A percentile compares a stretch with the other conserved stretches of the same genome.
phyloP scores from a whole-genome alignment of 2,888 invertebrate genomes.

The Ethmia dodecea region DNA sequence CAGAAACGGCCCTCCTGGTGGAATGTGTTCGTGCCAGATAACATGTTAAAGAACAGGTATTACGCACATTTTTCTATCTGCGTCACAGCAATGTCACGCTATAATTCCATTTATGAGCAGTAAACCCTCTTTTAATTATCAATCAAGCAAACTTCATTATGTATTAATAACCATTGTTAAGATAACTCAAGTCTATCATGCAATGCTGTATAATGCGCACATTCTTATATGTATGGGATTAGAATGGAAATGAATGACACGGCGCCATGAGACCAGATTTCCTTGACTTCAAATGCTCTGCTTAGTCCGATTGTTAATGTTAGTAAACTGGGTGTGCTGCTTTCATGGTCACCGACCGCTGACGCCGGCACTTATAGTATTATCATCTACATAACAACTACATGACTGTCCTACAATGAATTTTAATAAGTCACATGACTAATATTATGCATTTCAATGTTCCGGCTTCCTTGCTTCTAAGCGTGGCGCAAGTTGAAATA shows the following conservation, averaged over 20 bases:
- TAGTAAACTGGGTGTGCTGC: conserved; percentile 34
- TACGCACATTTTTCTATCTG: conserved; percentile 3
- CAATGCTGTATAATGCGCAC: conserved; percentile 33
- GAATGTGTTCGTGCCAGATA: conserved; percentile 91
- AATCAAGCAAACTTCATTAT: conserved; percentile 15
- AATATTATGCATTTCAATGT: conserved; percentile 3
- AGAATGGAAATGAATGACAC: conserved; percentile 45
- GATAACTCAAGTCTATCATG: conserved; percentile 25
- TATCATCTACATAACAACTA: conserved; percentile 3
- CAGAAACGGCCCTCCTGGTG: conserved; percentile 92
- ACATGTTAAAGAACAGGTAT: conserved; percentile 83
- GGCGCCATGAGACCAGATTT: conserved; percentile 47
- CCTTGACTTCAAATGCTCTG: conserved; percentile 51
- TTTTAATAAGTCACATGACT: conserved; percentile 7
- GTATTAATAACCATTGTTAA: conserved; percentile 18
- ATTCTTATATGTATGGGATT: conserved; percentile 40
- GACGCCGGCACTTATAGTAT: conserved; percentile 4
- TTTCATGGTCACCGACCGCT: conserved; percentile 35
- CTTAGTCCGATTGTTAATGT: conserved; percentile 48
- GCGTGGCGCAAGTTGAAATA: too few species aligned
- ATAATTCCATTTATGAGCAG: conserved; percentile 12
- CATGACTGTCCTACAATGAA: conserved; percentile 3
- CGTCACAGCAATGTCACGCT: neutral
- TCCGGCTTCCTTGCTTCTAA: conserved; percentile 5
- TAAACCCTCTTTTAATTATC: conserved; percentile 11